Percentiles rank a stretch among this genome's conserved stretches.
phyloP scores from a whole-genome alignment of 2,888 invertebrate species.

The Drosophila siamana region DNA sequence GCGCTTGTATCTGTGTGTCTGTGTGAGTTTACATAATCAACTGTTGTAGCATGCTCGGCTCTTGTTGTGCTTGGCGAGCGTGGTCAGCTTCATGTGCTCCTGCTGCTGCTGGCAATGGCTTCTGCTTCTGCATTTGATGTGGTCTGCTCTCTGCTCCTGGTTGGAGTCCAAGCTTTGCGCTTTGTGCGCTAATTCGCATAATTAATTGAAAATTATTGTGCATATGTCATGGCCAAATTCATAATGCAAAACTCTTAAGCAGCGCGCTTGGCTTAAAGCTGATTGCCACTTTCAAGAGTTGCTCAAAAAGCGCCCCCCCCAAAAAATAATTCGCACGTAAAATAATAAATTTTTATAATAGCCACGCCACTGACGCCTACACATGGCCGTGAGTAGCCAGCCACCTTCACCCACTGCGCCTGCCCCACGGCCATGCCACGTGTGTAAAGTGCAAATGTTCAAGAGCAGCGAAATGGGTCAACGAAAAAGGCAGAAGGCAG shows the following conservation, averaged over 20 bases:
- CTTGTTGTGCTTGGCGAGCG: slow-evolving; percentile 15
- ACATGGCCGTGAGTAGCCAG: slow-evolving; percentile 1
- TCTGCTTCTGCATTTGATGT: slow-evolving; percentile 32
- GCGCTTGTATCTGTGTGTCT: slow-evolving; percentile 13
- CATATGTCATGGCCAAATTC: slow-evolving; percentile 37
- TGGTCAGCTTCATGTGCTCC: background rate
- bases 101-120: no score
- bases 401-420: slow-evolving; percentile 5
- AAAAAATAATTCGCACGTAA: slow-evolving; percentile 55
- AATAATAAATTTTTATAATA: slow-evolving; percentile 71
- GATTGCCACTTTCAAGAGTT: background rate
- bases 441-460: slow-evolving; percentile 63
- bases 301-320: background rate
- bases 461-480: slow-evolving; percentile 60
- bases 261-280: background rate
- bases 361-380: slow-evolving; percentile 28
- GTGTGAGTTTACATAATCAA: slow-evolving; percentile 40
- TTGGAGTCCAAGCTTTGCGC: background rate
- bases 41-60: slow-evolving; percentile 21
- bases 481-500: slow-evolving; percentile 14
- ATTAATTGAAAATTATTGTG: slow-evolving; percentile 67
- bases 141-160: background rate
- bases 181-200: slow-evolving; percentile 37
- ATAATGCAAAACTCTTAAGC: slow-evolving; percentile 22
- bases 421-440: slow-evolving; percentile 26